Conservation (phyloP, 2,888 invertebrate species). For the Blomia tropicalis region DNA sequence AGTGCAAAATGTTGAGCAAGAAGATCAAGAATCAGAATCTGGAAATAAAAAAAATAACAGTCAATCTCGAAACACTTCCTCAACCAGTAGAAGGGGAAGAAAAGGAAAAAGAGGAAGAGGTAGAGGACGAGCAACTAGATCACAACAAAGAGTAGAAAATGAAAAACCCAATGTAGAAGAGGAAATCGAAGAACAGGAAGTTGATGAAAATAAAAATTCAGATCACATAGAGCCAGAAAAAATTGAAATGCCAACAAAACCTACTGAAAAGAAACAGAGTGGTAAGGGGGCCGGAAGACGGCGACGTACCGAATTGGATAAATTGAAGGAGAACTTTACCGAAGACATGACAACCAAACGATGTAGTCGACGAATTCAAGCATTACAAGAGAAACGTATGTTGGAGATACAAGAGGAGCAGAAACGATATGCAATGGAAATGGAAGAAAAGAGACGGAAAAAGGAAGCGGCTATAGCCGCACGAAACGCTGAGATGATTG, state of each 20-base stretch:
- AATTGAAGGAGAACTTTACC: conserved; percentile 33
- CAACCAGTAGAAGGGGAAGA: conserved; percentile 29
- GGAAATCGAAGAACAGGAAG: conserved; percentile 32
- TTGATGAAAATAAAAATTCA: conserved; percentile 32
- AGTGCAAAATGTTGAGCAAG: neutral
- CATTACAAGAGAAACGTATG: conserved; percentile 30
- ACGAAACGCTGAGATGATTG: conserved; percentile 36
- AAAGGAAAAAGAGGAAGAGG: conserved; percentile 30
- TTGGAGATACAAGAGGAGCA: conserved; percentile 22
- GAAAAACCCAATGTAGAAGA: conserved; percentile 30
- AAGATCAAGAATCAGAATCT: neutral
- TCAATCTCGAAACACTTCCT: conserved; percentile 16
- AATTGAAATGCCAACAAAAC: conserved; percentile 29
- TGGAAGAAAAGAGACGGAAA: conserved; percentile 29
- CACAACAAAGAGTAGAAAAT: conserved; percentile 32
- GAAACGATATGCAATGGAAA: conserved; percentile 25
- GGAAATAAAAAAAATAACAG: neutral
- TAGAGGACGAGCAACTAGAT: conserved; percentile 23
- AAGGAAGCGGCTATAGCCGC: conserved; percentile 35
- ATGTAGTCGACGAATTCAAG: conserved; percentile 49
- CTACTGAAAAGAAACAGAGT: conserved; percentile 25
- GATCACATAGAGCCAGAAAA: conserved; percentile 30
- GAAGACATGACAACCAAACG: conserved; percentile 36
- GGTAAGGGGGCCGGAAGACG: conserved; percentile 31
- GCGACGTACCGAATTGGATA: conserved; percentile 29